Evolutionary conservation across 2,888 invertebrate species (phyloP), one percentile per base, ranked within the genome.

Genomic region (Hyppa rectilinea): DNA sequence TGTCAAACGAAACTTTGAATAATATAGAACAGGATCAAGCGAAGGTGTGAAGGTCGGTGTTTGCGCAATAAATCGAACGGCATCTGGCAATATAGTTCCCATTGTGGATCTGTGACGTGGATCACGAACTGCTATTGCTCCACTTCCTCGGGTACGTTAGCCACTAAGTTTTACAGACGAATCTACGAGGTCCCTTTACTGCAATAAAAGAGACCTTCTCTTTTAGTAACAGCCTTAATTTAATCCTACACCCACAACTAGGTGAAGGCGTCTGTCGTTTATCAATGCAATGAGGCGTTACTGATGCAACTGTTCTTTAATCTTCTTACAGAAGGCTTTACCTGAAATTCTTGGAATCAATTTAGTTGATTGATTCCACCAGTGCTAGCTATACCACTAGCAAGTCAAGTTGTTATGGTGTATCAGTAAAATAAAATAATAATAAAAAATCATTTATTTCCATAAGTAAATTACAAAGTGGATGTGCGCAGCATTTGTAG

Each of bases 1-100:
- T 68, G 69, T 71, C 67, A 75, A 75, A 71, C 67, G 69, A 80
- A 69, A 71, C 82, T 66, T 59, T 50, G 64, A 60, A 58, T 68
- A 75, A 87, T 87, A 87, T 87, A 85, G 88, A 89, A 87, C 88
- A 90, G 90, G 89, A 88, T 87, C 81, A 85, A 86, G 83, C 77
- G 87, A 84, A 81, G 79, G 85, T 84, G 80, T 88, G 92, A 93
- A 93, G 92, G 93, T 91, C 90, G 88, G 10, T 52, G 69, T 75
- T 92, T 91, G 87, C 89, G 89, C 91, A 93, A 93, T 87, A 82
- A 83, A 90, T 91, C 89, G 90, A 89, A 90, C 87, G 86, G 85
- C 87, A 89, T 90, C 89, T 88, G 86, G 87, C 88, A 88, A 90
- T 91, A 89, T 88, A 88, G 85, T 89, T 90, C 87, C 90, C 85